Percentiles rank a stretch among this genome's conserved stretches.
Conservation (phyloP, 2,113 vertebrate genomes). For the Emydura subglobosa region DNA sequence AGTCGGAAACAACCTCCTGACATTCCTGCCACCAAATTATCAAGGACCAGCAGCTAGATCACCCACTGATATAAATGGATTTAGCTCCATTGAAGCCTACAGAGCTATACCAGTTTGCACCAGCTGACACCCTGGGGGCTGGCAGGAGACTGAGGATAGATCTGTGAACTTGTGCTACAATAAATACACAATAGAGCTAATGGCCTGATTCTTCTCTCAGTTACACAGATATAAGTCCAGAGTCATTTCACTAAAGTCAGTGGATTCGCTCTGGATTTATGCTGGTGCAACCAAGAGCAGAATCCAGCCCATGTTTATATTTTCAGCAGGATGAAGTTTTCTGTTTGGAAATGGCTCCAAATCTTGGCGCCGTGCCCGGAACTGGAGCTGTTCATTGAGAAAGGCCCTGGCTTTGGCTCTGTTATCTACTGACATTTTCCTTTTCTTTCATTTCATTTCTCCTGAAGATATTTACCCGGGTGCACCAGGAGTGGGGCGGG, state of each 20-base stretch:
- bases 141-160: background rate
- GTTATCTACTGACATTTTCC: background rate
- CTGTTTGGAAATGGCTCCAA: conserved; percentile 40
- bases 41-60: background rate
- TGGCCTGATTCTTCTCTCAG: background rate
- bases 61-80: background rate
- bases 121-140: background rate
- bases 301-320: background rate
- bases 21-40: background rate
- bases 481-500: background rate
- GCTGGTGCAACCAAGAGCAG: background rate
- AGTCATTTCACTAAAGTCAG: background rate
- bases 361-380: conserved; percentile 31
- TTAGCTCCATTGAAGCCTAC: background rate
- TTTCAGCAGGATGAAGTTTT: conserved; percentile 42
- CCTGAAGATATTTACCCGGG: background rate
- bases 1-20: background rate
- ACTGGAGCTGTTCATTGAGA: background rate
- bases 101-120: background rate
- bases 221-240: background rate
- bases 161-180: background rate
- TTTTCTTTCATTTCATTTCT: background rate
- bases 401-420: background rate
- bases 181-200: background rate
- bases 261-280: background rate